phyloP scores from a whole-genome alignment of 2,797 vertebrate species.

The Hoplostethus mediterraneus region DNA sequence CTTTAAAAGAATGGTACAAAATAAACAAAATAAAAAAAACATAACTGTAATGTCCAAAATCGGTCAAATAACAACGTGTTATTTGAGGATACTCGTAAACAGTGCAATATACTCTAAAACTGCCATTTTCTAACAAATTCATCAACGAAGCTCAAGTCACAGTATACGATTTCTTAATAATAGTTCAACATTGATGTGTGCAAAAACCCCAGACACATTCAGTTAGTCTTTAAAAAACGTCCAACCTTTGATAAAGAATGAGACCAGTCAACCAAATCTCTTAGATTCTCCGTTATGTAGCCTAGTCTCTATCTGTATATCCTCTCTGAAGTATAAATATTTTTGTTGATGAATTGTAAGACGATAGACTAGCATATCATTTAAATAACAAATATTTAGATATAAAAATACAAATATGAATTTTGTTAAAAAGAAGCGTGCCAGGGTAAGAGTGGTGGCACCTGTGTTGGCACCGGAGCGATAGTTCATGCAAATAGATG shows the following conservation, averaged over 20 bases:
- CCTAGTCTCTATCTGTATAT: conserved; percentile 79
- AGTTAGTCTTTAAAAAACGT: conserved; percentile 87
- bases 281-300: conserved; percentile 65
- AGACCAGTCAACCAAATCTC: conserved; percentile 77
- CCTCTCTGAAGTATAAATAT: conserved; percentile 87
- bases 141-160: conserved; percentile 90
- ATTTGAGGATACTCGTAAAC: conserved; percentile 90
- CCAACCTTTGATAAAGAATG: conserved; percentile 81
- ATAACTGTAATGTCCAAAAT: conserved; percentile 86
- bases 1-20: conserved; percentile 94
- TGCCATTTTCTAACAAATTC: conserved; percentile 89
- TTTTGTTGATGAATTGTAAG: conserved; percentile 89
- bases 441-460: conserved; percentile 88
- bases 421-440: conserved; percentile 95
- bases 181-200: conserved; percentile 91
- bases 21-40: conserved; percentile 86
- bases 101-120: conserved; percentile 90
- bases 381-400: conserved; percentile 99
- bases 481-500: conserved; percentile 97
- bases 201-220: conserved; percentile 90
- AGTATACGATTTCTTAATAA: conserved; percentile 92
- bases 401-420: conserved; percentile 99
- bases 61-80: conserved; percentile 87
- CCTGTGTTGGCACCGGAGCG: conserved; percentile 88
- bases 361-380: conserved; percentile 92